Percentiles rank a stretch among this genome's conserved stretches.
These are phyloP conservation scores for Pterocles orientalis DNA, from an alignment of 2,113 vertebrate species.

Conservation along the genomic window DNA sequence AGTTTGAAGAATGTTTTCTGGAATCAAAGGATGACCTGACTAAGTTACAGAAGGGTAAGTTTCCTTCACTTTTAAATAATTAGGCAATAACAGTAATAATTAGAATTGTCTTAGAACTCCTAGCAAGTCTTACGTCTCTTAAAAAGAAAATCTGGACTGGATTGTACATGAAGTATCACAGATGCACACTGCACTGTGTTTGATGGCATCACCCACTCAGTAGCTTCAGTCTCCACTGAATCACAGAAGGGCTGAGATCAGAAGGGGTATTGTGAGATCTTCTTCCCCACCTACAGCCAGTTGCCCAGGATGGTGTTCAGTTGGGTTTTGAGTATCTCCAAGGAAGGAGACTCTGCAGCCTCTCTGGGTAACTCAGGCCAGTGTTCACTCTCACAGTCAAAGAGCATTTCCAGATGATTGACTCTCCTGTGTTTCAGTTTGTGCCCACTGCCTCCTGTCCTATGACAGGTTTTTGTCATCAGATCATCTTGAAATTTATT, in stretches of 20 bases:
- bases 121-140: not conserved
- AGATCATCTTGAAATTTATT: not conserved
- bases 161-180: not conserved
- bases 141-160: not conserved
- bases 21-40: slow-evolving; percentile 48
- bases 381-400: not conserved
- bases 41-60: slow-evolving; percentile 56
- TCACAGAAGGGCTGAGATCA: not conserved
- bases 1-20: slow-evolving; percentile 69
- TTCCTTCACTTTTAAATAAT: not conserved
- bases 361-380: not conserved
- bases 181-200: not conserved
- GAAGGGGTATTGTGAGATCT: accelerated
- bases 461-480: not conserved
- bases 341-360: not conserved
- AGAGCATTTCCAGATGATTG: not conserved
- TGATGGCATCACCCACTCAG: not conserved
- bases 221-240: not conserved
- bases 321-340: too few relatives aligned
- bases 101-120: not conserved
- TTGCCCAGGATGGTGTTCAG: not conserved
- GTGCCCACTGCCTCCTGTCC: not conserved
- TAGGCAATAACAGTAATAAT: too few relatives aligned
- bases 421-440: not conserved
- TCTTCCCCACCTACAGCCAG: not conserved